Conservation (phyloP, 2,888 invertebrate species). For the Aethes cnicana region DNA sequence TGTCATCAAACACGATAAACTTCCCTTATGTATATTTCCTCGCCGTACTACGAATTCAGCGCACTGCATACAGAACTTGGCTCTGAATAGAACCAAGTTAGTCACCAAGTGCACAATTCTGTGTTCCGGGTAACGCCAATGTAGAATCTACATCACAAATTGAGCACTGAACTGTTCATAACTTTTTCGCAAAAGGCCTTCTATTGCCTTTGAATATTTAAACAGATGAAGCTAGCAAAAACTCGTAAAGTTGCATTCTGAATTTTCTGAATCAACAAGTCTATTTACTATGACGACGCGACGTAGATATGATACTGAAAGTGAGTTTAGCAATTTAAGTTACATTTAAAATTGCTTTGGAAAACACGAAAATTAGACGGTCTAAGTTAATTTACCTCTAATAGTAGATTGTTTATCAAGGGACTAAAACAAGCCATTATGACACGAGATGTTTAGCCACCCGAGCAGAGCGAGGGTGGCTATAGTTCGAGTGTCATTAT, state of each 20-base stretch:
- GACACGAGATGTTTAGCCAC: too few relatives aligned
- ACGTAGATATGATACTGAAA: too few relatives aligned
- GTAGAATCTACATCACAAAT: slow-evolving; percentile 28
- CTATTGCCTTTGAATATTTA: slow-evolving; percentile 16
- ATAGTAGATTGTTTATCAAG: too few relatives aligned
- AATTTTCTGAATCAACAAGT: not conserved
- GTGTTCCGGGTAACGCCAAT: slow-evolving; percentile 6
- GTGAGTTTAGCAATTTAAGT: too few relatives aligned
- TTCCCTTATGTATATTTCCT: slow-evolving; percentile 1
- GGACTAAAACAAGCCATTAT: too few relatives aligned
- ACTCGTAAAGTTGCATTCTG: not conserved
- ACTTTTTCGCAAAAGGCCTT: slow-evolving; percentile 5
- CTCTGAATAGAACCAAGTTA: slow-evolving; percentile 6
- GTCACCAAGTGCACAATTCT: slow-evolving; percentile 4
- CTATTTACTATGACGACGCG: too few relatives aligned
- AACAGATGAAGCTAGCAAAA: not conserved
- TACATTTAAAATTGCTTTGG: too few relatives aligned
- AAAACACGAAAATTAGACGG: too few relatives aligned
- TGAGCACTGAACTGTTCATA: slow-evolving; percentile 2
- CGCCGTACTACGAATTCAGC: slow-evolving; percentile 2
- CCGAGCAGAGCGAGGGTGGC: too few relatives aligned
- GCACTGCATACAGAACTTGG: slow-evolving; percentile 9
- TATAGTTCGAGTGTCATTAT: too few relatives aligned
- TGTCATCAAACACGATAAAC: too few relatives aligned
- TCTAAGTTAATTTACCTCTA: too few relatives aligned